Percentiles rank a stretch among this genome's conserved stretches.
Evolutionary conservation across 2,113 vertebrate genomes (phyloP).

Genomic region (Tursiops truncatus): DNA sequence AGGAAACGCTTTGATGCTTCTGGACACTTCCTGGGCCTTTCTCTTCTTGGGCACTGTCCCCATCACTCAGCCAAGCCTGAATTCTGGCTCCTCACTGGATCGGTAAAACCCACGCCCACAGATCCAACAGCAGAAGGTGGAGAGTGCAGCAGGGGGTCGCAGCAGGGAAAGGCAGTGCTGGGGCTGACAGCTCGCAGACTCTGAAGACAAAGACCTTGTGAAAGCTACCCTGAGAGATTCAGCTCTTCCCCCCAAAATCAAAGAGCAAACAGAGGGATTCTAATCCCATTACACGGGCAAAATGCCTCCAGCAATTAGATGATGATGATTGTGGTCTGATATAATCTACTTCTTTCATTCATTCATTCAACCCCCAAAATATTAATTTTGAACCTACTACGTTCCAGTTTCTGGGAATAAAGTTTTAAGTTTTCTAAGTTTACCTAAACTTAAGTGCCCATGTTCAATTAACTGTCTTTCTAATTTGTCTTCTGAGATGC

Average conservation of each 20-base stretch:
- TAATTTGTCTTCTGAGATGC: not conserved
- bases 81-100: not conserved
- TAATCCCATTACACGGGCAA: not conserved
- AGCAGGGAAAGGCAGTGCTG: rapidly evolving
- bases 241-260: not conserved
- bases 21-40: not conserved
- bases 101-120: not conserved
- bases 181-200: not conserved
- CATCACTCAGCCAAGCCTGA: not conserved
- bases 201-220: not conserved
- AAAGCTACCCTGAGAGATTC: not conserved
- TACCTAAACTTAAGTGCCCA: not conserved
- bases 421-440: not conserved
- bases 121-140: too few species aligned
- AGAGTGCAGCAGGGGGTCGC: rapidly evolving
- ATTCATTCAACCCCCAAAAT: not conserved
- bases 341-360: not conserved
- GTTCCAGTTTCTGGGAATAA: not conserved
- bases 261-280: not conserved
- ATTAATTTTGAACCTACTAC: not conserved
- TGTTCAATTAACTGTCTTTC: not conserved
- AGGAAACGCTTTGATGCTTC: not conserved
- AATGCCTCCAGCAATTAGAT: not conserved
- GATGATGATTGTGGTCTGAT: not conserved
- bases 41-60: not conserved